Base-by-base conservation (phyloP, 2,888 invertebrate genomes). In the Synanthedon formicaeformis region DNA sequence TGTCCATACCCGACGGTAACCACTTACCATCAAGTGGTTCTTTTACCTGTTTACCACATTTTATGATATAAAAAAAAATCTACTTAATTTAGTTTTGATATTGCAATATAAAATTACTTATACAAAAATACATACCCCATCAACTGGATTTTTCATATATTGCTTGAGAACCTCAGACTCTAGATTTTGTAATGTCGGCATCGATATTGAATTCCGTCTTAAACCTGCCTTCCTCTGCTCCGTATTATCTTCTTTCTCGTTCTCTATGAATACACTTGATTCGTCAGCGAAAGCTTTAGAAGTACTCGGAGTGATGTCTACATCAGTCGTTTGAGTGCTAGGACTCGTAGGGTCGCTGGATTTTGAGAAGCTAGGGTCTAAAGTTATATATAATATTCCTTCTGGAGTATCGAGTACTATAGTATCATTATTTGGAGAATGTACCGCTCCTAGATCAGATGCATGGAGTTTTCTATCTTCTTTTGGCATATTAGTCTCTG, bases 101-200 rank as follows among this genome's bases (percentile, higher is more conserved):
- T 23, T 23, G 23, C 23, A 23, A 23, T 23, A 34, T 34, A 34
- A 34, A 34, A 34, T 8, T 34, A 10, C 0, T 8, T 34, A 0
- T 34, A 34, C 3, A 34, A 34, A 34, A 34, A 45, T 23, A 70
- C 83, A 78, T 54, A 86, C 85, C 72, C 66, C 75, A 59, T 79
- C 78, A 41, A 71, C 75, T 1, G 75, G 71, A 58, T 67, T 73
- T 50, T 73, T 73, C 59, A 78, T 53, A 58, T 78, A 84, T 64
- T 78, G 88, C 65, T 68, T 75, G 59, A 92, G 62, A 6, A 90
- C 89, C 62, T 91, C 89, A 60, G 89, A 61, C 56, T 92, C 92
- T 72, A 94, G 78, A 52, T 91, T 91, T 66, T 93, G 91, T 55
- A 94, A 81, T 59, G 89, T 88, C 3, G 94, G 94, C 87, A 94